A percentile compares a stretch with the other conserved stretches of the same genome.
Conservation (phyloP, 1,140 invertebrate species). For the Oscheius sp. region DNA sequence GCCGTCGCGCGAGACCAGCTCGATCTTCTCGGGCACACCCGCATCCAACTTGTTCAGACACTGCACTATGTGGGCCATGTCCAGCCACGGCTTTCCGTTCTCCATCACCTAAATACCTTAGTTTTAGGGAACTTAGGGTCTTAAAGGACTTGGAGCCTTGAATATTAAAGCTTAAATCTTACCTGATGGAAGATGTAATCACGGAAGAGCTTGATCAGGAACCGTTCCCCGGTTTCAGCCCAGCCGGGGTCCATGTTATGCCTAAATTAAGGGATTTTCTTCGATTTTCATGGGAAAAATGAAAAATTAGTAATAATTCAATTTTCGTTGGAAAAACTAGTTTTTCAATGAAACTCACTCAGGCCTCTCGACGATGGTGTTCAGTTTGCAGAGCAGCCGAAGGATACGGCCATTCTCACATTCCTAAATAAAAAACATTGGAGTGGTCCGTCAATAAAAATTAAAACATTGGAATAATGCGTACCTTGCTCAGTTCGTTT, state of each 20-base stretch:
- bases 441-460: neutral
- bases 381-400: constrained; percentile 82
- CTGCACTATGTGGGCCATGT: constrained; percentile 87
- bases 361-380: constrained; percentile 85
- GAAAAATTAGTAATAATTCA: no score
- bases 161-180: no score
- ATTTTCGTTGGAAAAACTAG: constrained; percentile 43
- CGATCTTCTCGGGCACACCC: constrained; percentile 86
- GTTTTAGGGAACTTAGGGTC: neutral
- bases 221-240: constrained; percentile 94
- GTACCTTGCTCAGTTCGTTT: constrained; percentile 77
- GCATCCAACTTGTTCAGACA: constrained; percentile 83
- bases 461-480: constrained; percentile 5
- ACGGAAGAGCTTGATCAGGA: constrained; percentile 94
- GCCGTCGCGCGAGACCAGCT: constrained; percentile 89
- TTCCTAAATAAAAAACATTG: constrained; percentile 67
- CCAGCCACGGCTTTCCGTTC: constrained; percentile 88
- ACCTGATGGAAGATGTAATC: constrained; percentile 88
- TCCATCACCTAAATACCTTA: constrained; percentile 69
- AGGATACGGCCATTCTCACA: constrained; percentile 89
- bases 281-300: no score
- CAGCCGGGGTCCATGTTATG: constrained; percentile 86
- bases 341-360: constrained; percentile 62
- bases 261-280: no score
- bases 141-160: no score